A percentile compares a stretch with the other conserved stretches of the same genome.
Conservation (phyloP, 2,113 vertebrate genomes). For the Eptesicus fuscus region DNA sequence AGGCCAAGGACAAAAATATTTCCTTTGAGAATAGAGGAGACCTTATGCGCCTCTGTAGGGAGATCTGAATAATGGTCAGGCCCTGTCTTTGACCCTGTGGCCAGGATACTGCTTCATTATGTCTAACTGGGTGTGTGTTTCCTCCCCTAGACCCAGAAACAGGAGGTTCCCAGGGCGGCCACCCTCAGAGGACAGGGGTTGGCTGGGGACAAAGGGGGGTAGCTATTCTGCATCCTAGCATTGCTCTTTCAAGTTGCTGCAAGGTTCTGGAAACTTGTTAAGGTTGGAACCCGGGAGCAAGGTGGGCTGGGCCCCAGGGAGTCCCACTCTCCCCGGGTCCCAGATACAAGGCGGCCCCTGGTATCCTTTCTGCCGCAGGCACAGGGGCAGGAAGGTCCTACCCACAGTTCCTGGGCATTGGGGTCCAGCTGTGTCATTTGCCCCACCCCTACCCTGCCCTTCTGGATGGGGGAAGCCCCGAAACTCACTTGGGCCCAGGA, state of each 20-base stretch:
- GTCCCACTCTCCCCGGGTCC: background rate
- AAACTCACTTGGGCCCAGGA: background rate
- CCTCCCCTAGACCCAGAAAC: slow-evolving; percentile 10
- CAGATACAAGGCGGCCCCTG: background rate
- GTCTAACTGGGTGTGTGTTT: slow-evolving; percentile 29
- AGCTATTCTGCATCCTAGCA: background rate
- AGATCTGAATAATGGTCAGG: background rate
- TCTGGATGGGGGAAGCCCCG: background rate
- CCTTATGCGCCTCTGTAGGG: background rate
- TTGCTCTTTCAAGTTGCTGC: background rate
- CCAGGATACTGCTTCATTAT: slow-evolving; percentile 40
- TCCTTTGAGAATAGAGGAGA: background rate
- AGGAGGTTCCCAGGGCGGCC: slow-evolving; percentile 6
- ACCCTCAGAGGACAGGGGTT: background rate
- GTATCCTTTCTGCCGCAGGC: background rate
- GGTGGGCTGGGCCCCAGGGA: background rate
- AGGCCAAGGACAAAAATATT: background rate
- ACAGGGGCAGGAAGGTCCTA: background rate
- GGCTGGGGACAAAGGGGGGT: background rate
- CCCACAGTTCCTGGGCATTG: background rate
- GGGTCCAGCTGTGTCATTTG: background rate
- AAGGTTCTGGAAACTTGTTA: slow-evolving; percentile 28
- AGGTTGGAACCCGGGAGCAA: background rate
- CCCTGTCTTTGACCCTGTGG: background rate
- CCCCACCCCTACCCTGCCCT: background rate